Evolutionary conservation across 2,797 vertebrate species (phyloP).

Genomic region (Bradypodion pumilum): DNA sequence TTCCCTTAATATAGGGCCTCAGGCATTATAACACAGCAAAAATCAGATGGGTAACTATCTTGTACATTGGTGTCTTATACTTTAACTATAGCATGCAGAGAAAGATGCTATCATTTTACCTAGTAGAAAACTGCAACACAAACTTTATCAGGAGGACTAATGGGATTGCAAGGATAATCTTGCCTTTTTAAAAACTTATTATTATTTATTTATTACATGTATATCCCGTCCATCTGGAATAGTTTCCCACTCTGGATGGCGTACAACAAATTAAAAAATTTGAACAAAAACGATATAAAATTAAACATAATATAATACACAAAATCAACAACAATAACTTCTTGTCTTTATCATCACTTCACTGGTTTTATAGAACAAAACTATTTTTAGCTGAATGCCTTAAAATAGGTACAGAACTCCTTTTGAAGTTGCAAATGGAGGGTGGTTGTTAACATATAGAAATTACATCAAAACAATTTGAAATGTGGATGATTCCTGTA

Average conservation of each 20-base stretch:
- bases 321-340: no score
- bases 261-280: no score
- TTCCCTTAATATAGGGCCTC: background rate
- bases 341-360: background rate
- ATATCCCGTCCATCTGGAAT: no score
- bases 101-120: background rate
- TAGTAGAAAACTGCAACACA: background rate
- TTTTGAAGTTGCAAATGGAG: background rate
- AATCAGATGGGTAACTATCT: background rate
- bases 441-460: background rate
- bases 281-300: no score
- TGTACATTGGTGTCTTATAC: background rate
- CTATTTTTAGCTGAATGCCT: background rate
- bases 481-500: background rate
- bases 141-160: background rate
- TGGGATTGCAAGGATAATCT: background rate
- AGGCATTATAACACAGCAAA: background rate
- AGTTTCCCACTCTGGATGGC: no score
- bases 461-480: background rate
- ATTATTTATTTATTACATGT: no score
- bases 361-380: background rate
- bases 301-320: no score
- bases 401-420: background rate
- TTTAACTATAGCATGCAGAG: background rate
- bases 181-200: no score